phyloP scores from a whole-genome alignment of 2,888 invertebrate species.

The Drosophila mercatorum region DNA sequence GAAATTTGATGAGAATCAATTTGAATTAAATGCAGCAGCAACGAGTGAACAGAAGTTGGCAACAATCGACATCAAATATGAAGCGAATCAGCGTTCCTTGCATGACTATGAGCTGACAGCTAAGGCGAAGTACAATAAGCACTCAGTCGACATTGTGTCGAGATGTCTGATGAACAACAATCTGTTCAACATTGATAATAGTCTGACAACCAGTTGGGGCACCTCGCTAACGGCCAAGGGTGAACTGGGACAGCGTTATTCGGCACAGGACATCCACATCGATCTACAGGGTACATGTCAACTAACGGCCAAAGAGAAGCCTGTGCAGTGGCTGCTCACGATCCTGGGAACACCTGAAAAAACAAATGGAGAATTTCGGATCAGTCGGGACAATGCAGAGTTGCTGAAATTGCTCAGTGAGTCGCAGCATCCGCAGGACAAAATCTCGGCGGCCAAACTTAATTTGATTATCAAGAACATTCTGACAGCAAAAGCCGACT shows the following conservation, averaged over 20 bases:
- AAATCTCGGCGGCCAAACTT: conserved; percentile 84
- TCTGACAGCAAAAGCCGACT: conserved; percentile 86
- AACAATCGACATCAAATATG: conserved; percentile 85
- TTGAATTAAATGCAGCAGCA: conserved; percentile 86
- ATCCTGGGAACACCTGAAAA: conserved; percentile 80
- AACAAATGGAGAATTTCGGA: conserved; percentile 83
- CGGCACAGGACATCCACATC: conserved; percentile 77
- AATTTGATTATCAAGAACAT: conserved; percentile 87
- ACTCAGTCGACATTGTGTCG: conserved; percentile 75
- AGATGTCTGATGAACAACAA: conserved; percentile 82
- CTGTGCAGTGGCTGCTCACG: conserved; percentile 74
- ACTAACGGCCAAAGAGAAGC: conserved; percentile 75
- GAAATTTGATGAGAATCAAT: conserved; percentile 58
- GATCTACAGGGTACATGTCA: conserved; percentile 78
- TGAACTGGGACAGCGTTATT: conserved; percentile 78
- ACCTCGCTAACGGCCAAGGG: conserved; percentile 78
- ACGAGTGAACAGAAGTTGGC: conserved; percentile 87
- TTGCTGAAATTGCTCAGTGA: conserved; percentile 72
- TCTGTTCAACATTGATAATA: conserved; percentile 75
- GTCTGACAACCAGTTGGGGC: conserved; percentile 81
- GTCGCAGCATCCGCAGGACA: conserved; percentile 80
- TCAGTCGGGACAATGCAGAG: conserved; percentile 77
- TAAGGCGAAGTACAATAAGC: conserved; percentile 85
- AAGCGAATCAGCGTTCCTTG: conserved; percentile 82
- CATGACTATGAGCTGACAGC: conserved; percentile 87